Evolutionary conservation across 2,888 invertebrate species (phyloP).

Genomic region (Tubulanus polymorphus): DNA sequence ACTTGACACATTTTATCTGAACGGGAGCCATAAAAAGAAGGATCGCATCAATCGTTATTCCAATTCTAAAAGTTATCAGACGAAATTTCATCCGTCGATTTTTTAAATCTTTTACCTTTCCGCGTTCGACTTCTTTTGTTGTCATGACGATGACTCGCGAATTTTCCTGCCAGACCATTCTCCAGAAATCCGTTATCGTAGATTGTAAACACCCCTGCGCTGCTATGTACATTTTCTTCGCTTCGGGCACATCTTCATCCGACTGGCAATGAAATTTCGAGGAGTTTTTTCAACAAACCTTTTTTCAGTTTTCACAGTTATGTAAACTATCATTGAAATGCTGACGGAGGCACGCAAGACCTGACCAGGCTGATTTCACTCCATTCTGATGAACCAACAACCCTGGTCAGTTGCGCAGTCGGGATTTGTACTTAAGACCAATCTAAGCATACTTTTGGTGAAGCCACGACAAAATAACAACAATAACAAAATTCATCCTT

Average conservation of each 20-base stretch:
- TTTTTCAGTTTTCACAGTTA: too few species aligned
- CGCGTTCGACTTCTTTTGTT: not conserved
- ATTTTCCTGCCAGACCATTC: conserved; percentile 1
- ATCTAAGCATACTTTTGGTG: too few species aligned
- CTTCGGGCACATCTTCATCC: not conserved
- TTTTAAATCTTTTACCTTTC: not conserved
- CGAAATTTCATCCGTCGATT: too few species aligned
- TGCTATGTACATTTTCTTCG: not conserved
- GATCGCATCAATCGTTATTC: not conserved
- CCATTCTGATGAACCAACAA: too few species aligned
- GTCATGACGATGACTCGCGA: not conserved
- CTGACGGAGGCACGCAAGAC: too few species aligned
- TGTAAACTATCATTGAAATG: too few species aligned
- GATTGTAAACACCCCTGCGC: not conserved
- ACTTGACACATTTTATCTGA: not conserved
- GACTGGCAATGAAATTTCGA: not conserved
- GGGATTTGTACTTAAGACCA: too few species aligned
- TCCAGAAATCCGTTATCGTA: not conserved
- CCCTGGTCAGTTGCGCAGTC: too few species aligned
- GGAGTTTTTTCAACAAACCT: too few species aligned
- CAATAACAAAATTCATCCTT: too few species aligned
- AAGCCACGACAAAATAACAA: too few species aligned
- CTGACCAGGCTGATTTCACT: too few species aligned
- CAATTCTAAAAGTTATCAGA: not conserved
- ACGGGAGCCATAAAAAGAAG: not conserved